These are phyloP conservation scores for Sepiola atlantica DNA, from an alignment of 2,888 invertebrate genomes.

Conservation along the genomic window DNA sequence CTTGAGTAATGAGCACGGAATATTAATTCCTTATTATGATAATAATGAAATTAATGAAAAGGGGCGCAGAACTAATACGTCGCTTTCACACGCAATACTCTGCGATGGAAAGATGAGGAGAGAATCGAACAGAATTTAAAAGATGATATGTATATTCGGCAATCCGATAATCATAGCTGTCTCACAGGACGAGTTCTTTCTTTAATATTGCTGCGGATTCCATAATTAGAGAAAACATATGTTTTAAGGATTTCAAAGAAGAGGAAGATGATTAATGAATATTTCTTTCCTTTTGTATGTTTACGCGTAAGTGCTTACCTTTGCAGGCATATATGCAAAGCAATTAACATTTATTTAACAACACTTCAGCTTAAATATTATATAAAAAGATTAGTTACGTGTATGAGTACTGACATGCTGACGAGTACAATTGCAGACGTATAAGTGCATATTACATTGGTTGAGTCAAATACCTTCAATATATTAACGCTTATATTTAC, in stretches of 20 bases:
- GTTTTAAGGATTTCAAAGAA: not conserved
- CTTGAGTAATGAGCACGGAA: slow-evolving; percentile 20
- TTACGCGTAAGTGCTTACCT: not conserved
- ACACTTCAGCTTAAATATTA: not conserved
- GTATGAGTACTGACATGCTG: not conserved
- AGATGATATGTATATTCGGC: slow-evolving; percentile 16
- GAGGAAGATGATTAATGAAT: not conserved
- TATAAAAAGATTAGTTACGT: not conserved
- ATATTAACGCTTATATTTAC: not conserved
- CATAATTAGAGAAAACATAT: not conserved
- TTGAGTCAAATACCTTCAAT: not conserved
- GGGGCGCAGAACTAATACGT: not conserved
- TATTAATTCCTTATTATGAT: not conserved
- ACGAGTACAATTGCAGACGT: not conserved
- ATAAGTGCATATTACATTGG: not conserved
- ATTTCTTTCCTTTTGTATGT: not conserved
- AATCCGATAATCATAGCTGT: not conserved
- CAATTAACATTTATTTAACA: not conserved
- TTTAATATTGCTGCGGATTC: not conserved
- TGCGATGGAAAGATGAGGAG: not conserved
- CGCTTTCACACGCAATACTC: not conserved
- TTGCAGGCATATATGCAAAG: not conserved
- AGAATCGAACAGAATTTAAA: not conserved
- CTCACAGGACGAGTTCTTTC: not conserved
- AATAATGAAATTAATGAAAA: not conserved